Percentiles rank a stretch among this genome's conserved stretches.
phyloP scores from a whole-genome alignment of 2,113 vertebrate genomes.

The Apistogramma diplotaenia region DNA sequence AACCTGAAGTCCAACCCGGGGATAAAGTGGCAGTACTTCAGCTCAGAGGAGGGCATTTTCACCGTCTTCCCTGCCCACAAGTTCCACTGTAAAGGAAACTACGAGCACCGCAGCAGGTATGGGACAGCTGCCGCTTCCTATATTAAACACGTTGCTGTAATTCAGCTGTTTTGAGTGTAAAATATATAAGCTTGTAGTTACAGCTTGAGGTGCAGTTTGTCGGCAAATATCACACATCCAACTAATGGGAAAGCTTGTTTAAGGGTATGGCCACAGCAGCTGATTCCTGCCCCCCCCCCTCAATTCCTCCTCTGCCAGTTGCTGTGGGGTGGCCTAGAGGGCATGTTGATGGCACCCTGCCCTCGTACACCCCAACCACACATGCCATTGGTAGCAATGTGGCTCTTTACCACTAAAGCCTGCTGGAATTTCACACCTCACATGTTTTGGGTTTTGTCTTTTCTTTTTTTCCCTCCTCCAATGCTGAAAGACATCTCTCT shows the following conservation, averaged over 20 bases:
- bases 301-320: background rate
- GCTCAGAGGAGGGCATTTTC: conserved; percentile 98
- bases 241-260: background rate
- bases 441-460: conserved; percentile 44
- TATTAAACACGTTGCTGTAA: background rate
- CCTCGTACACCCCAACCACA: conserved; percentile 54
- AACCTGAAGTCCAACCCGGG: conserved; percentile 99
- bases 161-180: background rate
- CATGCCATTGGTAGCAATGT: conserved; percentile 68
- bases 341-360: conserved; percentile 50
- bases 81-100: conserved; percentile 94
- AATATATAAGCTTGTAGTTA: background rate
- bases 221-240: background rate
- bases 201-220: background rate
- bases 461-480: background rate
- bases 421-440: conserved; percentile 70
- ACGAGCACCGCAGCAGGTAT: conserved; percentile 97
- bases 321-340: conserved; percentile 55
- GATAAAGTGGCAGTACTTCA: conserved; percentile 99
- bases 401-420: conserved; percentile 52
- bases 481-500: conserved; percentile 34
- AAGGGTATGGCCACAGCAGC: background rate
- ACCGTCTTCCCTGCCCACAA: conserved; percentile 98
- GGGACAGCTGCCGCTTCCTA: background rate
- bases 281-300: background rate